A percentile compares a stretch with the other conserved stretches of the same genome.
phyloP scores from a whole-genome alignment of 2,888 invertebrate genomes.

The Drosophila antonietae region DNA sequence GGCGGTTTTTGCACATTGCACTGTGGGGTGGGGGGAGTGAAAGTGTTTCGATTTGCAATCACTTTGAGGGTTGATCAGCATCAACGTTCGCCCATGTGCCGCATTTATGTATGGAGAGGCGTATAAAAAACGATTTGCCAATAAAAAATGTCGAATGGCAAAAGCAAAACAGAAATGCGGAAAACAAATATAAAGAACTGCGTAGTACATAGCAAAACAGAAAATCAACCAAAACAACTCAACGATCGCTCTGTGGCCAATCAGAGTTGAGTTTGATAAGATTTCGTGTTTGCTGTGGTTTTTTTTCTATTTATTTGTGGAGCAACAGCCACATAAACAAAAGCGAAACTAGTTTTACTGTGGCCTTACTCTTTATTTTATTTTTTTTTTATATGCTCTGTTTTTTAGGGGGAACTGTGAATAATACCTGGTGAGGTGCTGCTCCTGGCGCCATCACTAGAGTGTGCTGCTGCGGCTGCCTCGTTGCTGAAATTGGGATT shows the following conservation, averaged over 20 bases:
- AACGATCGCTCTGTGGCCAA: constrained; percentile 61
- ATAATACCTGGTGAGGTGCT: constrained; percentile 31
- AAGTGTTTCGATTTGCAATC: constrained; percentile 52
- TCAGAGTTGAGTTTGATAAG: constrained; percentile 75
- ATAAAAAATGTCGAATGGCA: constrained; percentile 67
- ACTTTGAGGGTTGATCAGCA: constrained; percentile 40
- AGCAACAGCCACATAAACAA: constrained; percentile 43
- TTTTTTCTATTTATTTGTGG: constrained; percentile 8
- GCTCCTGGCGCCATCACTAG: constrained; percentile 18
- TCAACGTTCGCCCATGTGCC: constrained; percentile 9
- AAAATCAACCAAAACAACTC: constrained; percentile 28
- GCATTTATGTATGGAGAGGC: not conserved
- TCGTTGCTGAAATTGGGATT: constrained; percentile 19
- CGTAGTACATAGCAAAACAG: constrained; percentile 63
- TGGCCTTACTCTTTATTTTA: not conserved
- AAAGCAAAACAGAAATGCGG: constrained; percentile 64
- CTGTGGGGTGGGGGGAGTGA: constrained; percentile 29
- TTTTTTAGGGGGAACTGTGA: not conserved
- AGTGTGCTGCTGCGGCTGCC: not conserved
- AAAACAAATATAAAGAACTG: constrained; percentile 61
- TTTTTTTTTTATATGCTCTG: constrained; percentile 29
- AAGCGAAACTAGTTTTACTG: constrained; percentile 46
- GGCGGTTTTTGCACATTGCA: constrained; percentile 41
- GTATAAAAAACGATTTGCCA: constrained; percentile 52
- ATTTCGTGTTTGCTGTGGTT: constrained; percentile 37